A percentile compares a stretch with the other conserved stretches of the same genome.
These are phyloP conservation scores for Eublepharis macularius DNA, from an alignment of 2,113 vertebrate species.

Conservation along the genomic window DNA sequence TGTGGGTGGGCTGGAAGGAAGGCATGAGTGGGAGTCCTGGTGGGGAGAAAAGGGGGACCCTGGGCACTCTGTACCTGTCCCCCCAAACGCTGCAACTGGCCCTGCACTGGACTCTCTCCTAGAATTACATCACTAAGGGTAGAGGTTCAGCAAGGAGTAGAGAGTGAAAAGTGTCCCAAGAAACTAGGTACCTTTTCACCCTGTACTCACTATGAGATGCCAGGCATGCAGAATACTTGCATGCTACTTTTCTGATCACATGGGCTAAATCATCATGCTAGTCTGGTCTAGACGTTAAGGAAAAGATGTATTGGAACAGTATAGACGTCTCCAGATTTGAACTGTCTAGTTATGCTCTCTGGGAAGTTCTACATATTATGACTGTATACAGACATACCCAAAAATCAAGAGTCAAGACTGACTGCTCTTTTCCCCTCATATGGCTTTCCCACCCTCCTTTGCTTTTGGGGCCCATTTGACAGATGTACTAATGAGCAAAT, in stretches of 20 bases:
- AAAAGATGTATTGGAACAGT: background rate
- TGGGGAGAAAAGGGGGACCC: too few relatives aligned
- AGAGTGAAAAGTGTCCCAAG: background rate
- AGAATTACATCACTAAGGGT: background rate
- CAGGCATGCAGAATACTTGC: background rate
- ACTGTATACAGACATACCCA: background rate
- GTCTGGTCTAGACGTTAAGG: background rate
- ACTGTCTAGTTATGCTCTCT: background rate
- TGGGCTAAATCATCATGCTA: background rate
- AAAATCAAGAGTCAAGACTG: too few relatives aligned
- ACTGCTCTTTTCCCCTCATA: too few relatives aligned
- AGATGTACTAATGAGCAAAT: too few relatives aligned
- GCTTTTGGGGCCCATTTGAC: too few relatives aligned
- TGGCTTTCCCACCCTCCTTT: too few relatives aligned
- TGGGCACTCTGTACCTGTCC: too few relatives aligned
- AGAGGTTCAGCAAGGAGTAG: background rate
- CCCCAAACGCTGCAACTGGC: too few relatives aligned
- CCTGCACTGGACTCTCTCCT: background rate
- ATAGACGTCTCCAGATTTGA: background rate
- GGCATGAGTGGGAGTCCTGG: too few relatives aligned
- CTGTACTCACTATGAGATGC: background rate
- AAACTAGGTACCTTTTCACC: background rate
- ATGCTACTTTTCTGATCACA: background rate
- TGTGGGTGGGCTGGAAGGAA: too few relatives aligned
- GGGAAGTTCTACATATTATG: background rate